Percentiles rank a stretch among this genome's conserved stretches.
These are phyloP conservation scores for Euspilapteryx auroguttella DNA, from an alignment of 2,888 invertebrate genomes.

Conservation along the genomic window DNA sequence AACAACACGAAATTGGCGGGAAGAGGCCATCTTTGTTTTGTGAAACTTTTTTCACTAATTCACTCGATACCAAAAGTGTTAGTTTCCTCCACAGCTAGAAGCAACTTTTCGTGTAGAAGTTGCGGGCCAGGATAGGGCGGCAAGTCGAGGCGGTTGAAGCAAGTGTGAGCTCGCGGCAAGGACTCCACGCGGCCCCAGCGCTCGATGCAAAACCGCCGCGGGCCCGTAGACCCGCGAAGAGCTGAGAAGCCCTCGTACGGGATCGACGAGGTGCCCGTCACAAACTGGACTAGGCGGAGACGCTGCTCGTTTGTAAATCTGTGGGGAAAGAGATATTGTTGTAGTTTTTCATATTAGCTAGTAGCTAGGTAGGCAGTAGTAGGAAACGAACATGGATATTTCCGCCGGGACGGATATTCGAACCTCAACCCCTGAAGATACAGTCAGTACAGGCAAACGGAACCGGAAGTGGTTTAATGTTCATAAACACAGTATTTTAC, in stretches of 20 bases:
- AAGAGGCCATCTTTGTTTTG: too few relatives aligned
- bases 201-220: slow-evolving; percentile 94
- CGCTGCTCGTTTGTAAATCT: slow-evolving; percentile 94
- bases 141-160: slow-evolving; percentile 95
- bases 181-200: slow-evolving; percentile 96
- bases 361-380: too few relatives aligned
- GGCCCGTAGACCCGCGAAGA: slow-evolving; percentile 92
- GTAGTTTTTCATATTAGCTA: too few relatives aligned
- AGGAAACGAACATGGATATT: too few relatives aligned
- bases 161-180: slow-evolving; percentile 94
- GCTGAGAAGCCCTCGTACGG: slow-evolving; percentile 98
- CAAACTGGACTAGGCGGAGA: slow-evolving; percentile 90
- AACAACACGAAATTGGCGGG: too few relatives aligned
- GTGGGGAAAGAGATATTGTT: slow-evolving; percentile 10
- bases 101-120: slow-evolving; percentile 86
- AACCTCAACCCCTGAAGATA: too few relatives aligned
- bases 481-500: too few relatives aligned
- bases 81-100: slow-evolving; percentile 93
- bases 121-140: slow-evolving; percentile 94
- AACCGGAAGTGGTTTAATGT: too few relatives aligned
- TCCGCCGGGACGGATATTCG: too few relatives aligned
- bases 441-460: too few relatives aligned
- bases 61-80: slow-evolving; percentile 96
- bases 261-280: slow-evolving; percentile 96
- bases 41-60: slow-evolving; percentile 12